A percentile compares a stretch with the other conserved stretches of the same genome.
Evolutionary conservation across 2,113 vertebrate species (phyloP).

Genomic region (Monarcha castaneiventris): DNA sequence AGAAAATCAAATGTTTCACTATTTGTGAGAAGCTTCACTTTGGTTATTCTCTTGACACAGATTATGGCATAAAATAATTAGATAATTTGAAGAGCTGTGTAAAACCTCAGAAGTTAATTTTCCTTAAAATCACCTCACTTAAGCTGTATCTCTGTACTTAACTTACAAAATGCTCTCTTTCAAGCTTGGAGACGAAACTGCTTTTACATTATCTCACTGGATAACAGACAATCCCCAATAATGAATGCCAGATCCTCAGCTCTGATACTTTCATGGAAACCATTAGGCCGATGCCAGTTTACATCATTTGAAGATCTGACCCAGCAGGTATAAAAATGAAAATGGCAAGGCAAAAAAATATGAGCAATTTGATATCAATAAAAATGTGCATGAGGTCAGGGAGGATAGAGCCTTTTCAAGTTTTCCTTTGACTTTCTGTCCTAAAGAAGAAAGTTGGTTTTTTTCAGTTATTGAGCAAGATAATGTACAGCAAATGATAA

Average conservation of each 20-base stretch:
- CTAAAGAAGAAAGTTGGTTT: neutral
- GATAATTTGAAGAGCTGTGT: neutral
- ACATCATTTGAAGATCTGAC: conserved; percentile 39
- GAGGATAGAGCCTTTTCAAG: conserved; percentile 32
- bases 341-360: conserved; percentile 40
- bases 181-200: neutral
- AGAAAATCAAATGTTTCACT: conserved; percentile 18
- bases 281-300: conserved; percentile 18
- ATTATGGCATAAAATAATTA: neutral
- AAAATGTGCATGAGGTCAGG: conserved; percentile 49
- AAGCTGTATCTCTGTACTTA: neutral
- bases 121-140: neutral
- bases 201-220: conserved; percentile 11
- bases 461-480: neutral
- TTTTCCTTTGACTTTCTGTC: conserved; percentile 23
- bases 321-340: conserved; percentile 39
- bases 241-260: conserved; percentile 21
- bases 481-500: conserved; percentile 22
- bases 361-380: conserved; percentile 60
- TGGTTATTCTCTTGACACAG: neutral
- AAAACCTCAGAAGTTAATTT: conserved; percentile 3
- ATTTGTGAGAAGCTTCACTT: neutral
- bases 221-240: conserved; percentile 24
- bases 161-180: neutral
- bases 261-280: conserved; percentile 31